A percentile compares a stretch with the other conserved stretches of the same genome.
Evolutionary conservation across 2,888 invertebrate genomes (phyloP).

Genomic region (Caenorhabditis afra): DNA sequence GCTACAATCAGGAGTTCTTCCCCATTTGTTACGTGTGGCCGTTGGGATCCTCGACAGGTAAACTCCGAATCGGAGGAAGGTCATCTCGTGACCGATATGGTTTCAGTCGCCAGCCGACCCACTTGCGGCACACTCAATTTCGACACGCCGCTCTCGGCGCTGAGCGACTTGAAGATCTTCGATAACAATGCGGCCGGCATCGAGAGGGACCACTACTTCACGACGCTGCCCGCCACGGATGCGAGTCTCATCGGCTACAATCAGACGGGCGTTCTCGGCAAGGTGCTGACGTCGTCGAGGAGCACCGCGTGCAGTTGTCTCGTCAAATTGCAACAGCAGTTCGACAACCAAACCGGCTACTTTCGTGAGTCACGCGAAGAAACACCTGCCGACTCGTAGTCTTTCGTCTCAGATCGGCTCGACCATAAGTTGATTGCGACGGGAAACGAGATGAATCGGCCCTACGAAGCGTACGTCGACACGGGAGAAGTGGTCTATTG

Average conservation of each 20-base stretch:
- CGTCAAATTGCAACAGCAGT: conserved; percentile 64
- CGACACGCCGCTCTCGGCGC: conserved; percentile 42
- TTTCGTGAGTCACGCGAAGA: conserved; percentile 56
- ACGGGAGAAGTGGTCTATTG: conserved; percentile 68
- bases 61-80: neutral
- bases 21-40: conserved; percentile 72
- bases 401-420: conserved; percentile 54
- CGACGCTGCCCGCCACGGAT: conserved; percentile 53
- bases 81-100: too few relatives aligned
- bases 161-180: conserved; percentile 60
- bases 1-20: conserved; percentile 64
- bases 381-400: neutral
- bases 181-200: conserved; percentile 62
- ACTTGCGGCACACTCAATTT: conserved; percentile 45
- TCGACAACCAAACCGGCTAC: conserved; percentile 64
- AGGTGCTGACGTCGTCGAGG: conserved; percentile 59
- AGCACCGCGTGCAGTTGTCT: conserved; percentile 66
- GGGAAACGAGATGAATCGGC: conserved; percentile 58
- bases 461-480: conserved; percentile 63
- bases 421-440: conserved; percentile 69
- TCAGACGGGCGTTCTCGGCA: conserved; percentile 59
- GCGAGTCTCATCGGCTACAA: conserved; percentile 45
- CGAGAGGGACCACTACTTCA: conserved; percentile 69
- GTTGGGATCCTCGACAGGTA: conserved; percentile 18
- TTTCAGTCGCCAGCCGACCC: conserved; percentile 39